These are phyloP conservation scores for Misgurnus anguillicaudatus DNA, from an alignment of 2,113 vertebrate species.

Conservation along the genomic window DNA sequence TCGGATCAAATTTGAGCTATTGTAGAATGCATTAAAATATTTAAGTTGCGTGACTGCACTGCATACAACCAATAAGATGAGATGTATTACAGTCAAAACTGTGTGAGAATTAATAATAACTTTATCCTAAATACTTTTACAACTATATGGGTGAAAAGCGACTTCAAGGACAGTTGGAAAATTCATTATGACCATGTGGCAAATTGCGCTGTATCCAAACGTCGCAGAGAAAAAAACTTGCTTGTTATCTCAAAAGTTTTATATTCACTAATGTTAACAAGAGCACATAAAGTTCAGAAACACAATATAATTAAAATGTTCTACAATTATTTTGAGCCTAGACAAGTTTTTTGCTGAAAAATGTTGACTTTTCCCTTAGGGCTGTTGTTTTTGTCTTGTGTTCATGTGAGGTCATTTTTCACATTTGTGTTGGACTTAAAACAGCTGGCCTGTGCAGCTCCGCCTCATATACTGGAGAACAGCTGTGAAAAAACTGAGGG, in stretches of 20 bases:
- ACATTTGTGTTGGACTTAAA: constrained; percentile 50
- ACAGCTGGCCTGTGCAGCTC: constrained; percentile 49
- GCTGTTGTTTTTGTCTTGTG: not conserved
- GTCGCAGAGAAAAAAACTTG: too few species aligned
- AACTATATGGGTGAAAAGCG: too few species aligned
- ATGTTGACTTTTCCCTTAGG: not conserved
- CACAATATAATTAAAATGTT: constrained; percentile 2
- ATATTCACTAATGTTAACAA: constrained; percentile 21
- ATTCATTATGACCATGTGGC: too few species aligned
- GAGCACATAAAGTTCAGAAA: constrained; percentile 22
- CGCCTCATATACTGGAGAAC: constrained; percentile 15
- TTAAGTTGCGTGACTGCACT: too few species aligned
- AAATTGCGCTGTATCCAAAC: too few species aligned
- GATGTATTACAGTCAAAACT: too few species aligned
- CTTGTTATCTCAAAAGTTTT: constrained; percentile 55
- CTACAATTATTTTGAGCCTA: constrained; percentile 18
- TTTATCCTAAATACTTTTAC: too few species aligned
- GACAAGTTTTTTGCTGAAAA: constrained; percentile 15
- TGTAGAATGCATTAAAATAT: too few species aligned
- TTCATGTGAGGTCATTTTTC: constrained; percentile 39
- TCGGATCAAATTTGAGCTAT: too few species aligned
- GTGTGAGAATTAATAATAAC: too few species aligned
- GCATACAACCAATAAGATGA: too few species aligned
- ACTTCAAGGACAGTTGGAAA: too few species aligned
- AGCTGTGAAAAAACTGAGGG: constrained; percentile 38